A percentile compares a stretch with the other conserved stretches of the same genome.
Evolutionary conservation across 2,113 vertebrate species (phyloP).

Genomic region (Scalopus aquaticus): DNA sequence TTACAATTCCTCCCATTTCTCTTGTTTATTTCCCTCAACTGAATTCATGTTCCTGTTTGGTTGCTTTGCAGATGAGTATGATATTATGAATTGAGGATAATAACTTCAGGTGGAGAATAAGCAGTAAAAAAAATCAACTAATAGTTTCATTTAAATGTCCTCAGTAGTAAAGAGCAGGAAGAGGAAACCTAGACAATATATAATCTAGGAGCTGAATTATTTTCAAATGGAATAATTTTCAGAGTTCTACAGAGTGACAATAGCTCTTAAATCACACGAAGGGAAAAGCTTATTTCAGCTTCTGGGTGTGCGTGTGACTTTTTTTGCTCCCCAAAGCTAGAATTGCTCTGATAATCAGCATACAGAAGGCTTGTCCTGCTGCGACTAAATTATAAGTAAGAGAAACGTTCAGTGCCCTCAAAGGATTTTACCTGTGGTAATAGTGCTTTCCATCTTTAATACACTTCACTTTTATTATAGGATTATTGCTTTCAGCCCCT

Average conservation of each 20-base stretch:
- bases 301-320: constrained; percentile 62
- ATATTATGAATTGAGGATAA: constrained; percentile 66
- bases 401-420: constrained; percentile 36
- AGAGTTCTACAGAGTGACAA: constrained; percentile 71
- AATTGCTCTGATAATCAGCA: constrained; percentile 77
- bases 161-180: constrained; percentile 68
- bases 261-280: constrained; percentile 66
- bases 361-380: constrained; percentile 64
- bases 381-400: constrained; percentile 78
- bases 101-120: constrained; percentile 77
- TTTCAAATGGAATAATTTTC: constrained; percentile 77
- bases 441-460: constrained; percentile 72
- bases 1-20: background rate
- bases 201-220: constrained; percentile 74
- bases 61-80: constrained; percentile 62
- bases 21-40: constrained; percentile 25
- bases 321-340: constrained; percentile 65
- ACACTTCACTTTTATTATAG: constrained; percentile 71
- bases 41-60: constrained; percentile 52
- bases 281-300: constrained; percentile 76
- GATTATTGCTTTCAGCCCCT: constrained; percentile 68
- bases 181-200: constrained; percentile 76
- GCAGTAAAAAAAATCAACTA: constrained; percentile 57
- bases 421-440: constrained; percentile 74
- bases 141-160: constrained; percentile 74